Evolutionary conservation across 64 coral and sea anemone species (phyloP).

Genomic region (Porites lutea): DNA sequence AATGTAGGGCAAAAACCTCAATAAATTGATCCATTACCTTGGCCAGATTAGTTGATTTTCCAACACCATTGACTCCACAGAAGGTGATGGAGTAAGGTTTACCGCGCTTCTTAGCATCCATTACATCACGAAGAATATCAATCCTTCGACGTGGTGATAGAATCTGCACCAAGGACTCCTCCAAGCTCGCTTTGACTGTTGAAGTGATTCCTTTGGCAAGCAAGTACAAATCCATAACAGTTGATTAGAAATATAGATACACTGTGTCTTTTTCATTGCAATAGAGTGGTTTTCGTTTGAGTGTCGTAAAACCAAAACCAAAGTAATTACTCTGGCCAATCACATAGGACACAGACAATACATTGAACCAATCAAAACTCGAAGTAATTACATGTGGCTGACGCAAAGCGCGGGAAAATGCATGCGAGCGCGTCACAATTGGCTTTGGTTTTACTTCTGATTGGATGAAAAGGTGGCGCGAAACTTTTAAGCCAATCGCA

Average conservation of each 20-base stretch:
- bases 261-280: background rate
- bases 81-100: constrained; percentile 90
- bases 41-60: constrained; percentile 96
- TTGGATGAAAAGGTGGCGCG: no score
- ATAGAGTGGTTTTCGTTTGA: no score
- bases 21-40: constrained; percentile 49
- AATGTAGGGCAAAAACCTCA: background rate
- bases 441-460: no score
- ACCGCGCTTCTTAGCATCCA: constrained; percentile 82
- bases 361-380: no score
- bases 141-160: constrained; percentile 88
- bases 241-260: background rate
- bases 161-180: constrained; percentile 97
- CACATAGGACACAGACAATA: no score
- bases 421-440: no score
- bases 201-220: constrained; percentile 81
- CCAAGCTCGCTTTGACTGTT: constrained; percentile 92
- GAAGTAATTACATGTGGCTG: no score
- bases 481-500: no score
- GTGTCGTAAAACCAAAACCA: no score
- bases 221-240: background rate
- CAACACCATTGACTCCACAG: constrained; percentile 98
- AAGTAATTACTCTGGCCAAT: no score
- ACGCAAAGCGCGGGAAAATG: no score
- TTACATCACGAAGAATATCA: constrained; percentile 95